A percentile compares a stretch with the other conserved stretches of the same genome.
Evolutionary conservation across 2,797 vertebrate genomes (phyloP).

Genomic region (Spatula versicolor): DNA sequence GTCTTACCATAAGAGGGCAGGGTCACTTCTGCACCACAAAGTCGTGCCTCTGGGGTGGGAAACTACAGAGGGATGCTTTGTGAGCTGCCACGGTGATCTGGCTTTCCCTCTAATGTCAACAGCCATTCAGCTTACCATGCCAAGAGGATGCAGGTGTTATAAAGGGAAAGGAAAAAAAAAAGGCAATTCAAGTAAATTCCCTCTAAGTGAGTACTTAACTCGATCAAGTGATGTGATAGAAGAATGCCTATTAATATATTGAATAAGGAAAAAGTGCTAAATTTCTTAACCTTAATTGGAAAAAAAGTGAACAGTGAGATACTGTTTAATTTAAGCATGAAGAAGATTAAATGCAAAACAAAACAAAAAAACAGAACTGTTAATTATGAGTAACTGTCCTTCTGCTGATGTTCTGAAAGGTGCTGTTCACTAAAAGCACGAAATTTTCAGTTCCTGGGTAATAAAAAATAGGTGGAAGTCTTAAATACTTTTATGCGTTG

Average conservation of each 20-base stretch:
- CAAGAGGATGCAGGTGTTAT: neutral
- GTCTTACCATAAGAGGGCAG: neutral
- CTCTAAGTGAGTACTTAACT: neutral
- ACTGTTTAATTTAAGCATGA: constrained; percentile 23
- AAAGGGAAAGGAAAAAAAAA: neutral
- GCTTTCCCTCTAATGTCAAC: neutral
- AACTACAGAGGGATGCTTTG: neutral
- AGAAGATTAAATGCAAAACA: neutral
- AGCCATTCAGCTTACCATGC: neutral
- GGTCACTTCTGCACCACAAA: neutral
- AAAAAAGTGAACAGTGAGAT: neutral
- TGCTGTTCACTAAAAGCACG: neutral
- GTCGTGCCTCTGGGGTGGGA: neutral
- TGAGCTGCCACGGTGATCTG: neutral
- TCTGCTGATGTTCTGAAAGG: neutral
- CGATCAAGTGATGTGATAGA: neutral
- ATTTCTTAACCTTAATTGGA: neutral
- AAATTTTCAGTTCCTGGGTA: constrained; percentile 10
- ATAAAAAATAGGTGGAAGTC: neutral
- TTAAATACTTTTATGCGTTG: neutral
- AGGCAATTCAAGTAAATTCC: neutral
- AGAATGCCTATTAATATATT: neutral
- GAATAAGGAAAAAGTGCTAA: neutral
- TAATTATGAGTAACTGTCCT: constrained; percentile 23
- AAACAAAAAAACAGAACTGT: neutral